These are phyloP conservation scores for Tortrix viridana DNA, from an alignment of 2,888 invertebrate species.

Conservation along the genomic window DNA sequence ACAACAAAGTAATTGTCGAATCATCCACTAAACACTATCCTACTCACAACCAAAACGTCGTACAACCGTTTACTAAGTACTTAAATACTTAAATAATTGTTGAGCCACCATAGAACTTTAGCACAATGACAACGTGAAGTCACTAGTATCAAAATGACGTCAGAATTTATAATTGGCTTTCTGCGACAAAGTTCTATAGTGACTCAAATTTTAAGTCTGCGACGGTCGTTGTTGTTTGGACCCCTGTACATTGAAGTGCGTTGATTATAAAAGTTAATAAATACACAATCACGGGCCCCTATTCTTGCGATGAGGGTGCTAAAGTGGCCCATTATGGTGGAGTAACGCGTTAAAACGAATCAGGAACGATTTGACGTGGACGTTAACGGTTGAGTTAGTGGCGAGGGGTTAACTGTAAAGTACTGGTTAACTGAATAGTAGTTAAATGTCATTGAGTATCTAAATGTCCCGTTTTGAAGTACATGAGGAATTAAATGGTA, in stretches of 20 bases:
- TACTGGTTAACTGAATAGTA: conserved; percentile 2
- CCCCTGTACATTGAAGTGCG: conserved; percentile 48
- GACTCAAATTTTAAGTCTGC: background rate
- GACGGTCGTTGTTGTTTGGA: conserved; percentile 22
- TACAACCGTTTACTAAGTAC: background rate
- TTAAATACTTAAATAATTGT: too few species aligned
- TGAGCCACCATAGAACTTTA: too few species aligned
- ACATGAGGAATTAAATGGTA: background rate
- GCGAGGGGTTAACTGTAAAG: conserved; percentile 24
- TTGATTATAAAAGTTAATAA: conserved; percentile 49
- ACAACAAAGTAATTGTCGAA: conserved; percentile 69
- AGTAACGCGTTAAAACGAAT: conserved; percentile 50
- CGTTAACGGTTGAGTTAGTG: conserved; percentile 24
- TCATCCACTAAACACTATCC: conserved; percentile 65
- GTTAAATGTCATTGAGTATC: too few species aligned
- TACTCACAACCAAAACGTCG: conserved; percentile 4
- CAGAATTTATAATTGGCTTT: too few species aligned
- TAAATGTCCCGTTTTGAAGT: too few species aligned
- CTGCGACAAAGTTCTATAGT: too few species aligned
- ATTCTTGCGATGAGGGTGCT: conserved; percentile 47
- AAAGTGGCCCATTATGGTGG: conserved; percentile 44
- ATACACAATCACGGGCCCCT: conserved; percentile 41
- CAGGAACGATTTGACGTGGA: conserved; percentile 38
- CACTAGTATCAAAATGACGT: background rate
- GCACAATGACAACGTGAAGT: too few species aligned